A percentile compares a stretch with the other conserved stretches of the same genome.
These are phyloP conservation scores for Tanypteryx hageni DNA, from an alignment of 2,888 invertebrate species.

Conservation along the genomic window DNA sequence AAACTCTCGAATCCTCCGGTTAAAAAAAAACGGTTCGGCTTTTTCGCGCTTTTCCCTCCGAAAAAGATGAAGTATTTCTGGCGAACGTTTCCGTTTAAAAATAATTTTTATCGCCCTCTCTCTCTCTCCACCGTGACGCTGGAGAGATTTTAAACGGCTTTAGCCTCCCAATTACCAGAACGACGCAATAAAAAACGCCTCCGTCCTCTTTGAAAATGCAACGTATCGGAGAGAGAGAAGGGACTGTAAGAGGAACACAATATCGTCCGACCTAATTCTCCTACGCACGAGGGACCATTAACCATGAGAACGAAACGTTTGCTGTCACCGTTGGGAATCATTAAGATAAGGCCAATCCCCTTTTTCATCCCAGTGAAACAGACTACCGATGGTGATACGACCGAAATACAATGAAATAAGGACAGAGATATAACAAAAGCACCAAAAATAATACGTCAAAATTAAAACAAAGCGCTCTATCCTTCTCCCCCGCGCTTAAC, in stretches of 20 bases:
- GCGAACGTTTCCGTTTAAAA: slow-evolving; percentile 18
- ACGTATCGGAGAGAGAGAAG: not conserved
- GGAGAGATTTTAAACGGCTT: not conserved
- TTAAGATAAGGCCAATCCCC: no score
- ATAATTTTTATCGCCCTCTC: slow-evolving; percentile 12
- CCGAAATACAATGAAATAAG: no score
- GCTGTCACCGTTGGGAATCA: no score
- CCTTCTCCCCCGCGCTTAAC: no score
- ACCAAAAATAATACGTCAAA: no score
- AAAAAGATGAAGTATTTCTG: slow-evolving; percentile 21
- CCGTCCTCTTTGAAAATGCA: no score
- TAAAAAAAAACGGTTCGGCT: not conserved
- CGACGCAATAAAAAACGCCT: no score
- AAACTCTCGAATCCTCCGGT: not conserved
- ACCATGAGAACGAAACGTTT: no score
- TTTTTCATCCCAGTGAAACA: no score
- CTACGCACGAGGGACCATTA: not conserved
- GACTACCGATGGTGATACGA: no score
- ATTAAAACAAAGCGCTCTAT: no score
- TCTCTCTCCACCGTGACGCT: not conserved
- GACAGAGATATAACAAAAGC: no score
- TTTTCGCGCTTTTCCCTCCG: not conserved
- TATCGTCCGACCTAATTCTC: not conserved
- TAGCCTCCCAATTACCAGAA: not conserved
- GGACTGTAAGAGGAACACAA: not conserved